Conservation (phyloP, 2,888 invertebrate genomes). For the Stenurella melanura region DNA sequence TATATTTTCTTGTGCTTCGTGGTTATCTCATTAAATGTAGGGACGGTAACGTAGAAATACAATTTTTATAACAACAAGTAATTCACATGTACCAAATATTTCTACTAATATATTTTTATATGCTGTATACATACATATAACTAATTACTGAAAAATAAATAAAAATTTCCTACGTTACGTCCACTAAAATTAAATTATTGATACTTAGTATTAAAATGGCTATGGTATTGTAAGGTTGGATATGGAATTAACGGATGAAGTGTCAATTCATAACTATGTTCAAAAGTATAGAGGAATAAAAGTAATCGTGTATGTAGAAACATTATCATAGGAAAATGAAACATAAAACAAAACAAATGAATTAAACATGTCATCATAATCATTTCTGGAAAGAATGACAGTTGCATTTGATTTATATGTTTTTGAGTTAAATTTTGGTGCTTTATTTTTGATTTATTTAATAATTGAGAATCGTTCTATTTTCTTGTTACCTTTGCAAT, state of each 20-base stretch:
- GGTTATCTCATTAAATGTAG: conserved; percentile 48
- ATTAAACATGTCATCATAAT: no score
- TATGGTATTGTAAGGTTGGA: conserved; percentile 53
- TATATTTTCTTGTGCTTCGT: conserved; percentile 50
- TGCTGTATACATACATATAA: background rate
- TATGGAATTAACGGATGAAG: background rate
- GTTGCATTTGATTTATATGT: no score
- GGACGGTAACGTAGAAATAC: conserved; percentile 15
- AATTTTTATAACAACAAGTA: background rate
- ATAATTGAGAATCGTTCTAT: no score
- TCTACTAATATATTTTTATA: background rate
- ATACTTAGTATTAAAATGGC: conserved; percentile 51
- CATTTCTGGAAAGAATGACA: no score
- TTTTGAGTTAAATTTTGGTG: no score
- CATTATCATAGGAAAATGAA: no score
- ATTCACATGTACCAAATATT: background rate
- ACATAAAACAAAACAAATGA: no score
- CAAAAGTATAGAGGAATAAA: no score
- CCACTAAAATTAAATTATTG: background rate
- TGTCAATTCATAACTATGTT: no score
- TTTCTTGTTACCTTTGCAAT: no score
- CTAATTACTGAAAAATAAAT: background rate
- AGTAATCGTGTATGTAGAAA: no score
- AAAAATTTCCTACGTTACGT: conserved; percentile 7
- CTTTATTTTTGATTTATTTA: no score